Conservation (phyloP, 2,888 invertebrate species). For the Neocrepidodera transversa region DNA sequence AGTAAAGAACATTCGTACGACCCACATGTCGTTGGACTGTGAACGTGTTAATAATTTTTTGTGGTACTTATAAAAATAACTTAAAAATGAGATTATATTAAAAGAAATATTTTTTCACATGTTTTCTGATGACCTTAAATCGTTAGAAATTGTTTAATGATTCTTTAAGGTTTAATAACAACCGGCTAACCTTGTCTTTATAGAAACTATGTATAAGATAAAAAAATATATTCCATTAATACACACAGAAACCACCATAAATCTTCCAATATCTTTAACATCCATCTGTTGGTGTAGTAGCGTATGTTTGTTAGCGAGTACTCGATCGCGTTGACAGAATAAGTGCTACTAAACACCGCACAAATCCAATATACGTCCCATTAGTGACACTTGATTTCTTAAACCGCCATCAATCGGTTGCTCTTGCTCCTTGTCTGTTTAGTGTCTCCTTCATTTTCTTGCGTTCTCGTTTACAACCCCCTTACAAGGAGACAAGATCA, state of each 20-base stretch:
- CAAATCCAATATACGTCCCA: conserved; percentile 53
- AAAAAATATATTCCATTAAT: too few relatives aligned
- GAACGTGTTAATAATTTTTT: too few relatives aligned
- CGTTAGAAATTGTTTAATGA: too few relatives aligned
- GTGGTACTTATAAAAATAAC: too few relatives aligned
- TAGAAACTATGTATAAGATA: too few relatives aligned
- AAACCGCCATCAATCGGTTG: conserved; percentile 49
- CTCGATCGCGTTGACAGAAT: conserved; percentile 41
- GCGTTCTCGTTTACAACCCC: conserved; percentile 38
- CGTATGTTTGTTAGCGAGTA: conserved; percentile 27
- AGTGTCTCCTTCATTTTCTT: conserved; percentile 32
- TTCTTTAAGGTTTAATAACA: too few relatives aligned
- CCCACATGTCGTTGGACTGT: too few relatives aligned
- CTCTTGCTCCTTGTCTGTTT: conserved; percentile 36
- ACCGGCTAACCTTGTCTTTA: too few relatives aligned
- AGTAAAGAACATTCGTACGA: too few relatives aligned
- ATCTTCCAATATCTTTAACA: conserved; percentile 26
- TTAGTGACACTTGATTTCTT: conserved; percentile 51
- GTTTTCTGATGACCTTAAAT: too few relatives aligned
- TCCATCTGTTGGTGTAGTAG: conserved; percentile 25
- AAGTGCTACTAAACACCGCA: conserved; percentile 49
- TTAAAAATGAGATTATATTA: too few relatives aligned
- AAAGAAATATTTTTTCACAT: too few relatives aligned
- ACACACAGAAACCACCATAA: conserved; percentile 3
- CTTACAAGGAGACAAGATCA: conserved; percentile 45